phyloP scores from a whole-genome alignment of 2,113 vertebrate species.

The Callorhinus ursinus region DNA sequence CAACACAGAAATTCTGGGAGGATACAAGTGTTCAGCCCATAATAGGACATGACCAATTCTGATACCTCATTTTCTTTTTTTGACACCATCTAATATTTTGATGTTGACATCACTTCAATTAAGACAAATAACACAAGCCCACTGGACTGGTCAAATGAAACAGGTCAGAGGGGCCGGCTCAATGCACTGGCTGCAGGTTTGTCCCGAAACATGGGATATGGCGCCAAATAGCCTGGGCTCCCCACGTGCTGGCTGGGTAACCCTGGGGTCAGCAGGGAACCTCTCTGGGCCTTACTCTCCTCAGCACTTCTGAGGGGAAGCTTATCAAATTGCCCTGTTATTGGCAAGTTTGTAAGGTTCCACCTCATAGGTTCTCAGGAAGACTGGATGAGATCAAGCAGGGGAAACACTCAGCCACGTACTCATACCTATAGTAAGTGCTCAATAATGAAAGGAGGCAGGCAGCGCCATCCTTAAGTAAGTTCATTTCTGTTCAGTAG shows the following conservation, averaged over 20 bases:
- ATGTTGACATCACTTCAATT: not conserved
- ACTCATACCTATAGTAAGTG: rapidly evolving
- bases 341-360: not conserved
- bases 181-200: not conserved
- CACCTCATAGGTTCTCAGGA: not conserved
- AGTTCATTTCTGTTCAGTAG: not conserved
- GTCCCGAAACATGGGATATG: not conserved
- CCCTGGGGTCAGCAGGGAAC: not conserved
- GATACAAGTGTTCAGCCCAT: not conserved
- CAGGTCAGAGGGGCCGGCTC: not conserved
- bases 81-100: not conserved
- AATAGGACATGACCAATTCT: not conserved
- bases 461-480: not conserved
- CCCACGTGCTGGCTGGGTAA: rapidly evolving
- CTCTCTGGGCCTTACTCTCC: not conserved
- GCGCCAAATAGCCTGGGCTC: not conserved
- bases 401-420: rapidly evolving
- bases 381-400: not conserved
- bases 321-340: not conserved
- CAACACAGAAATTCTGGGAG: not conserved
- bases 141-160: not conserved
- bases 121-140: not conserved
- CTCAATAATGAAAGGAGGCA: rapidly evolving
- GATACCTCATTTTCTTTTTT: not conserved
- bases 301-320: not conserved